Evolutionary conservation across 2,888 invertebrate species (phyloP).

Genomic region (Galerucella calmariensis): DNA sequence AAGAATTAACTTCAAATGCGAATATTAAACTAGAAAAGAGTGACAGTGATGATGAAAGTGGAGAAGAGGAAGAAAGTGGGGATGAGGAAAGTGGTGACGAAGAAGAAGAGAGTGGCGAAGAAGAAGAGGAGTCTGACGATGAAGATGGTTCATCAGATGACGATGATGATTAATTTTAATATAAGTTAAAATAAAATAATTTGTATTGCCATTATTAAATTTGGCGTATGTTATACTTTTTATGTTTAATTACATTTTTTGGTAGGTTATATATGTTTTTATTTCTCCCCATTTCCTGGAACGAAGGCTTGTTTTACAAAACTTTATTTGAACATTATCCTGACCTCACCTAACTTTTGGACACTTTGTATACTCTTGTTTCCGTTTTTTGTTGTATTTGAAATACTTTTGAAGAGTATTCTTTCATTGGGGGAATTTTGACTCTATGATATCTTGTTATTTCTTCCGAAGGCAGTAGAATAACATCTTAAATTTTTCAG

Average conservation of each 20-base stretch:
- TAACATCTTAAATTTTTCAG: slow-evolving; percentile 6
- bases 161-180: slow-evolving; percentile 17
- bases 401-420: not conserved
- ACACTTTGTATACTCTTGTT: no score
- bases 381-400: not conserved
- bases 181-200: slow-evolving; percentile 1
- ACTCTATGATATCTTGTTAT: not conserved
- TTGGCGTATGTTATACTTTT: slow-evolving; percentile 3
- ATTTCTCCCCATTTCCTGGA: not conserved
- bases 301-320: no score
- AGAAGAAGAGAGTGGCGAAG: slow-evolving; percentile 21
- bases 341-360: not conserved
- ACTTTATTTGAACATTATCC: no score
- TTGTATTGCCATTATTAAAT: slow-evolving; percentile 6
- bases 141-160: slow-evolving; percentile 24
- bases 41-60: slow-evolving; percentile 17
- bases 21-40: not conserved
- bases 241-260: slow-evolving; percentile 9
- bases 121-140: slow-evolving; percentile 10
- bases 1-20: not conserved
- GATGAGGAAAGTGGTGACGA: slow-evolving; percentile 20
- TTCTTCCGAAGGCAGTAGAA: not conserved
- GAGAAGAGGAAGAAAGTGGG: not conserved
- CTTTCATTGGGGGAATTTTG: not conserved
- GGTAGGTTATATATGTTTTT: slow-evolving; percentile 9